Percentiles rank a stretch among this genome's conserved stretches.
Evolutionary conservation across 1,140 invertebrate genomes (phyloP).

Genomic region (Ceratosolen solmsi): DNA sequence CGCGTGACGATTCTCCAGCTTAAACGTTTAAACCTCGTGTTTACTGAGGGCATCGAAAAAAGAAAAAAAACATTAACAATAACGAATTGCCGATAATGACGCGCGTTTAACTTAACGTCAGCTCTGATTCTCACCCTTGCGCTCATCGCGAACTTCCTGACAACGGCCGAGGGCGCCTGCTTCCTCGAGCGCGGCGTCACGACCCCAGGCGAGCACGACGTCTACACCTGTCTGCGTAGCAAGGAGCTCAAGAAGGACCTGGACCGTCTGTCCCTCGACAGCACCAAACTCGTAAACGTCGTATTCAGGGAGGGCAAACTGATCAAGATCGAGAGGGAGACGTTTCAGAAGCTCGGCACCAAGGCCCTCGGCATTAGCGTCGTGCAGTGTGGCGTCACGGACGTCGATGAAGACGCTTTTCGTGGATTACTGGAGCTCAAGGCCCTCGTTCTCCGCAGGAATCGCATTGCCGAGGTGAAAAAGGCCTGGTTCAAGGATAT

Average conservation of each 20-base stretch:
- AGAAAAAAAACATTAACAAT: too few species aligned
- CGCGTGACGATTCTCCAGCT: too few species aligned
- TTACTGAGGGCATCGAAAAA: too few species aligned
- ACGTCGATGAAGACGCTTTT: constrained; percentile 33
- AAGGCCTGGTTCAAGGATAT: constrained; percentile 46
- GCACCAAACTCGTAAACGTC: constrained; percentile 30
- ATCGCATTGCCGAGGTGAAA: constrained; percentile 18
- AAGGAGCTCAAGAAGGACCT: constrained; percentile 29
- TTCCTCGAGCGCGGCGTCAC: constrained; percentile 35
- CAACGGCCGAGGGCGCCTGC: constrained; percentile 18
- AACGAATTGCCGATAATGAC: too few species aligned
- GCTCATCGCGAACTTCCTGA: background rate
- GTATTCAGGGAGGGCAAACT: constrained; percentile 16
- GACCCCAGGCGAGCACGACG: constrained; percentile 32
- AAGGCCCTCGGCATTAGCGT: constrained; percentile 41
- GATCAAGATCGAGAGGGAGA: constrained; percentile 22
- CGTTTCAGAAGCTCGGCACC: constrained; percentile 25
- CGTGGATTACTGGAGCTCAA: constrained; percentile 26
- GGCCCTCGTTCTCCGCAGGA: constrained; percentile 31
- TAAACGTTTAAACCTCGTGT: too few species aligned
- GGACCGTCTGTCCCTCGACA: constrained; percentile 15
- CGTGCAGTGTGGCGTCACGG: constrained; percentile 24
- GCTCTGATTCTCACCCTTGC: background rate
- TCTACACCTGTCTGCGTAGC: constrained; percentile 40
- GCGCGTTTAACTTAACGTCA: background rate